phyloP scores from a whole-genome alignment of 2,113 vertebrate species.

The Galbula dea region DNA sequence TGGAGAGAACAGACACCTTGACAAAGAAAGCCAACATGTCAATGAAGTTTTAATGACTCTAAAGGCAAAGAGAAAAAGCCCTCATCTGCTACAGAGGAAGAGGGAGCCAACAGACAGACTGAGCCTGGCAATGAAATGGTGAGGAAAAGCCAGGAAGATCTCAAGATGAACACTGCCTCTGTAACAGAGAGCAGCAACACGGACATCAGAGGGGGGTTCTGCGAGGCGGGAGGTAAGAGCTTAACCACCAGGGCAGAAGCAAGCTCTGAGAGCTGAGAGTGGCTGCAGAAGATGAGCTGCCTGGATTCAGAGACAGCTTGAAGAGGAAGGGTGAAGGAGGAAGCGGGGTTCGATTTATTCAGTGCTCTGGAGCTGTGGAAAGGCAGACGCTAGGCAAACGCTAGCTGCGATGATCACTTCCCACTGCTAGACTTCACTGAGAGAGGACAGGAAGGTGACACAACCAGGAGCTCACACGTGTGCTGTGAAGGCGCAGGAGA shows the following conservation, averaged over 20 bases:
- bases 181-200: not conserved
- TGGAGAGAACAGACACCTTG: not conserved
- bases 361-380: not conserved
- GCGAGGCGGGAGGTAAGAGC: not conserved
- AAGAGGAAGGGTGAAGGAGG: not conserved
- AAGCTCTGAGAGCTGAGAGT: not conserved
- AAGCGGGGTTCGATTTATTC: not conserved
- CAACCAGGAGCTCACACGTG: constrained; percentile 32
- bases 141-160: not conserved
- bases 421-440: constrained; percentile 3
- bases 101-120: not conserved
- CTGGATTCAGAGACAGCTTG: constrained; percentile 8
- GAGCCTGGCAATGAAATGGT: not conserved
- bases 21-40: not conserved
- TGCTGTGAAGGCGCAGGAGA: not conserved
- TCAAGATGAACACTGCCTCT: not conserved
- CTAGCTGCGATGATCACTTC: constrained; percentile 31
- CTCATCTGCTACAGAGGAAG: not conserved
- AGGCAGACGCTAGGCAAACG: constrained; percentile 5
- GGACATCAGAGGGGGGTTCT: not conserved
- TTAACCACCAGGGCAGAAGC: not conserved
- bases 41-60: not conserved
- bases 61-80: not conserved
- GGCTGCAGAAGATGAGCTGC: not conserved
- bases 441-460: constrained; percentile 9